phyloP scores from a whole-genome alignment of 2,113 vertebrate species.

The Alosa alosa region DNA sequence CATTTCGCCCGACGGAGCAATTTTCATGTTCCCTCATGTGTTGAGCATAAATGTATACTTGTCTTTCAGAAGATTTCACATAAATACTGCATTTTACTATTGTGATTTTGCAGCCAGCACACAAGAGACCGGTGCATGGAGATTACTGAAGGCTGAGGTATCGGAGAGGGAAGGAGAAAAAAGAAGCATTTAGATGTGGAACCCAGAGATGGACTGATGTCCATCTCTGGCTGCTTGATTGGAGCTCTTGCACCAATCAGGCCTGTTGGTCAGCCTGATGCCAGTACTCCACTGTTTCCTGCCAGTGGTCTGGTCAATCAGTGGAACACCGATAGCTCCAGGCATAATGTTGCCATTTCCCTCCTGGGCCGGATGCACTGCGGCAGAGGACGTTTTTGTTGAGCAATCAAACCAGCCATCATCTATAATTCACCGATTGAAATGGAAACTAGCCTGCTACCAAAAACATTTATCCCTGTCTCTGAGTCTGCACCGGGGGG shows the following conservation, averaged over 20 bases:
- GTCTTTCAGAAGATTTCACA: neutral
- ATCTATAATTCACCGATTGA: neutral
- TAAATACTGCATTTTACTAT: neutral
- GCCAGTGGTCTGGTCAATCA: neutral
- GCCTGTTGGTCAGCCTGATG: neutral
- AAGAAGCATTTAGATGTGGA: neutral
- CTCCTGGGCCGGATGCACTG: neutral
- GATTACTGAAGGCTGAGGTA: neutral
- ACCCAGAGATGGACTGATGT: neutral
- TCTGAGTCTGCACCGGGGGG: neutral
- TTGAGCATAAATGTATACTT: neutral
- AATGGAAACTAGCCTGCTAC: neutral
- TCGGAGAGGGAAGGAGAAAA: neutral
- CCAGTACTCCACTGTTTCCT: neutral
- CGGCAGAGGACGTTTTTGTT: neutral
- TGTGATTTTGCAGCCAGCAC: neutral
- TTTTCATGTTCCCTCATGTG: neutral
- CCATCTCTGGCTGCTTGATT: neutral
- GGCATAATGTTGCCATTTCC: neutral
- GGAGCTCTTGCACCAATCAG: conserved; percentile 2
- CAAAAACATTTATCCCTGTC: neutral
- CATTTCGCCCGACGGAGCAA: neutral
- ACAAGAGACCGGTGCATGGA: neutral
- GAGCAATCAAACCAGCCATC: neutral
- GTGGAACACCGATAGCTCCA: neutral